Evolutionary conservation across 2,888 invertebrate species (phyloP).

Genomic region (Eristalinus aeneus): DNA sequence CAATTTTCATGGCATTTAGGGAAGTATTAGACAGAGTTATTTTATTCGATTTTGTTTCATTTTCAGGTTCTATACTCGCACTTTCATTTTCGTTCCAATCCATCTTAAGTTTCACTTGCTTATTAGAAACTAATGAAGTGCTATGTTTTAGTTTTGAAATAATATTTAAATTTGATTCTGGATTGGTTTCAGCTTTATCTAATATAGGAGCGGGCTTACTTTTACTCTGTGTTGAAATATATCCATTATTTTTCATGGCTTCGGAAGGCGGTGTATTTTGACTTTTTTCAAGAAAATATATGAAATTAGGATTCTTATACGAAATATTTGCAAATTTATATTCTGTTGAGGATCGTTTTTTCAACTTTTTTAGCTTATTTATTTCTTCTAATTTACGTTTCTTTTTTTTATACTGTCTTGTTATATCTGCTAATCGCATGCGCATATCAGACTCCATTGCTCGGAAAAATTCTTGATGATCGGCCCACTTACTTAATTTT

Average conservation of each 20-base stretch:
- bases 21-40: background rate
- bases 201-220: background rate
- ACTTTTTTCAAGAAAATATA: conserved; percentile 54
- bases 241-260: background rate
- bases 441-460: conserved; percentile 92
- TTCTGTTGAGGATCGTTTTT: conserved; percentile 73
- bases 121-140: background rate
- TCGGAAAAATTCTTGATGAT: conserved; percentile 84
- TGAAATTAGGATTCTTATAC: conserved; percentile 60
- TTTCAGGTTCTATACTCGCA: background rate
- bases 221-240: conserved; percentile 5
- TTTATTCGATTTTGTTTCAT: background rate
- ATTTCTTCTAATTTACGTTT: conserved; percentile 90
- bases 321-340: conserved; percentile 64
- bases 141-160: background rate
- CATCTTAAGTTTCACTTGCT: background rate
- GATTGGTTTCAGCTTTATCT: background rate
- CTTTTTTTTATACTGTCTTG: conserved; percentile 91
- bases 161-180: background rate
- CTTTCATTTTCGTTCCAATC: background rate
- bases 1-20: background rate
- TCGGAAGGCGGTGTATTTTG: conserved; percentile 20
- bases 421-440: conserved; percentile 89
- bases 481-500: conserved; percentile 79
- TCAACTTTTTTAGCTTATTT: conserved; percentile 80